A percentile compares a stretch with the other conserved stretches of the same genome.
Conservation (phyloP, 1,140 invertebrate genomes). For the Drosophila rufa region DNA sequence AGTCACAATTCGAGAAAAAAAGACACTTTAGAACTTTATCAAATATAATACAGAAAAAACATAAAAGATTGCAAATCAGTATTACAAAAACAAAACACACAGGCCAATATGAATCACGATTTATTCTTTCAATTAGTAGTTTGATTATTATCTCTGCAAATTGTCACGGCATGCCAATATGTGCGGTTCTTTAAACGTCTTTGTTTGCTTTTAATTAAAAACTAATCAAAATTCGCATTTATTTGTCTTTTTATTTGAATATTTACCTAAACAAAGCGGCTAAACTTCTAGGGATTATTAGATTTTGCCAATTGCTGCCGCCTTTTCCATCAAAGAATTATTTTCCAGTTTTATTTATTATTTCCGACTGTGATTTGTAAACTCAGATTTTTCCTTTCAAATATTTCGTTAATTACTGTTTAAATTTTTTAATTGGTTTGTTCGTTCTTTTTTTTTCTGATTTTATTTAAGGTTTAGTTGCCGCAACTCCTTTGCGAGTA, state of each 20-base stretch:
- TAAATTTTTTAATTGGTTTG: conserved; percentile 29
- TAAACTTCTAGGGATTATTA: neutral
- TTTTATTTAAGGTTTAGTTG: conserved; percentile 32
- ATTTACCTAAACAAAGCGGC: conserved; percentile 12
- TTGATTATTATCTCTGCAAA: neutral
- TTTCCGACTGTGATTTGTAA: neutral
- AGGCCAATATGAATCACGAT: neutral
- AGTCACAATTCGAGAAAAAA: too few relatives aligned
- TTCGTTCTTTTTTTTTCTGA: conserved; percentile 29
- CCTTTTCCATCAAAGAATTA: neutral
- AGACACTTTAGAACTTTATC: too few relatives aligned
- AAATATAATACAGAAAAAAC: too few relatives aligned
- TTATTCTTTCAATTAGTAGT: neutral
- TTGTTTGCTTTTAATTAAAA: conserved; percentile 8
- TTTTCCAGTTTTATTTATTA: neutral
- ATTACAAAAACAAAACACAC: too few relatives aligned
- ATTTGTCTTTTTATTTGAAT: neutral
- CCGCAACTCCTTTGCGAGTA: conserved; percentile 36
- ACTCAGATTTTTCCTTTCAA: conserved; percentile 1
- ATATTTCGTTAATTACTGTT: conserved; percentile 9
- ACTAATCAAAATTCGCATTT: neutral
- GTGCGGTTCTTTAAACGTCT: neutral
- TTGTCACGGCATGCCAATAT: neutral
- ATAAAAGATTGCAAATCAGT: too few relatives aligned
- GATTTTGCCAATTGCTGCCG: neutral